These are phyloP conservation scores for Belgica antarctica DNA, from an alignment of 2,888 invertebrate species.

Conservation along the genomic window DNA sequence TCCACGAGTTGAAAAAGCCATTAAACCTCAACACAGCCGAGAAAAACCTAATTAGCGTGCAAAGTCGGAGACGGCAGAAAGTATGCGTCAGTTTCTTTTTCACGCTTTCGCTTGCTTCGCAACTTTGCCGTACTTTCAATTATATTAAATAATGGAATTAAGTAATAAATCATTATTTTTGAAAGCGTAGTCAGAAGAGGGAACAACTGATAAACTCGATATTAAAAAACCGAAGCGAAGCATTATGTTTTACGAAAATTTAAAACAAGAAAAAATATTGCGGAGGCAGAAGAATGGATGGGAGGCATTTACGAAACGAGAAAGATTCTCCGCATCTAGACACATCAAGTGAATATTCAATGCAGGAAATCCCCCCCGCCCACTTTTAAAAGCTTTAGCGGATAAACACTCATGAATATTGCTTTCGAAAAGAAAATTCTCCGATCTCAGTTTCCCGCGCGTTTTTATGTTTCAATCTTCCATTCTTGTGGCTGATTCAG, in stretches of 20 bases:
- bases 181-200: neutral
- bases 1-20: too few relatives aligned
- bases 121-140: neutral
- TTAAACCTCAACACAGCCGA: too few relatives aligned
- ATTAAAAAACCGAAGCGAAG: neutral
- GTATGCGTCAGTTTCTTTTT: too few relatives aligned
- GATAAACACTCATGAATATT: slow-evolving; percentile 1
- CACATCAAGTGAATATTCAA: neutral
- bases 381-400: neutral
- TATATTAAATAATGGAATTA: slow-evolving; percentile 34
- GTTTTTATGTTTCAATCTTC: slow-evolving; percentile 11
- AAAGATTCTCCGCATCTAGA: neutral
- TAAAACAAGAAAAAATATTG: slow-evolving; percentile 1
- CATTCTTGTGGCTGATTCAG: too few relatives aligned
- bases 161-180: slow-evolving; percentile 40
- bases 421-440: neutral
- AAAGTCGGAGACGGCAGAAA: too few relatives aligned
- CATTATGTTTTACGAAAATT: slow-evolving; percentile 23
- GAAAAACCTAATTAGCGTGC: too few relatives aligned
- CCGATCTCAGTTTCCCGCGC: too few relatives aligned
- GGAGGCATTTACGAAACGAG: neutral
- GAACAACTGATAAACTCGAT: slow-evolving; percentile 20
- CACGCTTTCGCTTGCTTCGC: neutral
- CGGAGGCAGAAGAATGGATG: neutral
- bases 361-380: neutral